phyloP scores from a whole-genome alignment of 2,113 vertebrate species.

The Indri indri region DNA sequence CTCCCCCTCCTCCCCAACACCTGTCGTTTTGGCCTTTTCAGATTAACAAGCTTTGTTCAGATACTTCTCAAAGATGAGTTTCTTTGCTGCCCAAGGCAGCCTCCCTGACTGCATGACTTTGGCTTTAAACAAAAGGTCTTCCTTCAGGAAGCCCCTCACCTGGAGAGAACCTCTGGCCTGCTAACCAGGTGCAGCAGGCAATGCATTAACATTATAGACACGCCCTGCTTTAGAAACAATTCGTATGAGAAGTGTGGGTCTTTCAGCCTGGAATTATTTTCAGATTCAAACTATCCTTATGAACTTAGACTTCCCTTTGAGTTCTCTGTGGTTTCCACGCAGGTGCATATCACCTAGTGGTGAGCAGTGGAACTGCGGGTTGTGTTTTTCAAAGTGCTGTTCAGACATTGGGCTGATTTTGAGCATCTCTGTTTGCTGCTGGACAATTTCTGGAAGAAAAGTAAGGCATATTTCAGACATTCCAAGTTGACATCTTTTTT shows the following conservation, averaged over 20 bases:
- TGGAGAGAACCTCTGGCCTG: neutral
- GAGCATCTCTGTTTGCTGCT: neutral
- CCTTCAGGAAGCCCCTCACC: neutral
- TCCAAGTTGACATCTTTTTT: neutral
- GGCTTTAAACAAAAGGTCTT: neutral
- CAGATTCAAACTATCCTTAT: neutral
- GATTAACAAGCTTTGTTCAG: neutral
- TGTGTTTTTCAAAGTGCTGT: neutral
- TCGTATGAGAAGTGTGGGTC: neutral
- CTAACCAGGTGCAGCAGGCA: neutral
- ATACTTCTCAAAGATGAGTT: neutral
- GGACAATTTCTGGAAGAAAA: neutral
- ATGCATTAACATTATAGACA: neutral
- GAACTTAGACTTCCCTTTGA: neutral
- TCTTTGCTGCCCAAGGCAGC: neutral
- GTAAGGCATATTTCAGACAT: neutral
- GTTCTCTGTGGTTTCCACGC: neutral
- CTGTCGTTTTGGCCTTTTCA: neutral
- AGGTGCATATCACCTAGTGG: neutral
- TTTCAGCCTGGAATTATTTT: neutral
- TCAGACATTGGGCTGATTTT: neutral
- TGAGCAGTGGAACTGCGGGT: neutral
- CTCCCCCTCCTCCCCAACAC: fast-evolving
- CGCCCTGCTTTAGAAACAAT: neutral
- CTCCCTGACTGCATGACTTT: neutral